phyloP scores from a whole-genome alignment of 2,113 vertebrate species.

The Reinhardtius hippoglossoides region DNA sequence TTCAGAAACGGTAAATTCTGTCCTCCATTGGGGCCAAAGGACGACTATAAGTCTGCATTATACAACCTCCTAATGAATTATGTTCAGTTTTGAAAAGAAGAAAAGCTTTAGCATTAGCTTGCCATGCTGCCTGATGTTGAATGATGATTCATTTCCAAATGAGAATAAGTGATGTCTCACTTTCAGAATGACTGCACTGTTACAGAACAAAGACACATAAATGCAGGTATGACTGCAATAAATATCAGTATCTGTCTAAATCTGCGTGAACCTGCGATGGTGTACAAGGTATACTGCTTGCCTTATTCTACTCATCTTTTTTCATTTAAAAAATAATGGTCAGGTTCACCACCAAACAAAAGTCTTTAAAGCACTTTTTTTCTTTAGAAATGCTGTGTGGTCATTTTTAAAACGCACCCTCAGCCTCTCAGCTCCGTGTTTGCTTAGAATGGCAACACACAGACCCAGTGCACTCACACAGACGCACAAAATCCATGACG shows the following conservation, averaged over 20 bases:
- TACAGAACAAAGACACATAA: not conserved
- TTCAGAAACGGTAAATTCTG: no score
- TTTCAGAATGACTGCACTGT: not conserved
- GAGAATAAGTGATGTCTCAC: no score
- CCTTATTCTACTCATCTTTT: constrained; percentile 25
- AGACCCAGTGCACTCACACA: constrained; percentile 14
- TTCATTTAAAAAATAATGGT: constrained; percentile 45
- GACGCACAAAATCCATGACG: constrained; percentile 21
- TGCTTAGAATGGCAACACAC: constrained; percentile 39
- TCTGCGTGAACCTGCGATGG: not conserved
- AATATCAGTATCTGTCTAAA: not conserved
- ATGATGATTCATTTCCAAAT: no score
- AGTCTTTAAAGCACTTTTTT: constrained; percentile 46
- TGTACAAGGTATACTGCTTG: not conserved
- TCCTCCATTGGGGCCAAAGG: not conserved
- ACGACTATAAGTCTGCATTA: no score
- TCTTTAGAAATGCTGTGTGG: constrained; percentile 74
- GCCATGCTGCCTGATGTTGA: not conserved
- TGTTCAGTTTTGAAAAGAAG: not conserved
- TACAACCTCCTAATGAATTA: not conserved
- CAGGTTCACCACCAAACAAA: constrained; percentile 46
- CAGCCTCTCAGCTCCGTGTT: constrained; percentile 62
- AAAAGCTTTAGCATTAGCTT: no score
- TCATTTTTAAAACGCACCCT: constrained; percentile 72
- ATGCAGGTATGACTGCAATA: not conserved